A percentile compares a stretch with the other conserved stretches of the same genome.
phyloP scores from a whole-genome alignment of 2,797 vertebrate genomes.

The Arremon brunneinucha region DNA sequence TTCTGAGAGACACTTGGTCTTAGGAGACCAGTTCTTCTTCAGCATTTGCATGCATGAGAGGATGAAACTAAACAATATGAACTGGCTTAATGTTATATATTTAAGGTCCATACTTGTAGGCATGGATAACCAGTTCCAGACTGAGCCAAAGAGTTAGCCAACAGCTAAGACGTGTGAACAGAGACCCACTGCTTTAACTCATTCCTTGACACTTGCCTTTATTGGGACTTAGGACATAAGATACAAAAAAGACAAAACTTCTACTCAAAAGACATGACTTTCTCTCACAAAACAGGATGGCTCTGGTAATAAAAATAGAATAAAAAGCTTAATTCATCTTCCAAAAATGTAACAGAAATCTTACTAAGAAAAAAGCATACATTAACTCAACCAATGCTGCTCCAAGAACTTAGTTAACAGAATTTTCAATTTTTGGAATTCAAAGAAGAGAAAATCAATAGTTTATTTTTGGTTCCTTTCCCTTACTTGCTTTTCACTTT shows the following conservation, averaged over 20 bases:
- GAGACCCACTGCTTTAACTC: not conserved
- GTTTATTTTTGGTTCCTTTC: not conserved
- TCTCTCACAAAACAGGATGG: not conserved
- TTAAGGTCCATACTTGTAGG: not conserved
- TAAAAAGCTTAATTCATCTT: not conserved
- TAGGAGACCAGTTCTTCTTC: not conserved
- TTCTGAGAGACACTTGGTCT: not conserved
- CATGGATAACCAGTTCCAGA: not conserved
- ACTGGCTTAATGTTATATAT: not conserved
- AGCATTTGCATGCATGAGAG: not conserved
- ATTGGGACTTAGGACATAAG: not conserved
- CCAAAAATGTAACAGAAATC: not conserved
- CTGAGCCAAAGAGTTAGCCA: not conserved
- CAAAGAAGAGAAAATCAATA: not conserved
- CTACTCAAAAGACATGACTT: not conserved
- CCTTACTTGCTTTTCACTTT: rapidly evolving
- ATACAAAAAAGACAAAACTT: not conserved
- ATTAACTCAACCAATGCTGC: not conserved
- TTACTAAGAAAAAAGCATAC: not conserved
- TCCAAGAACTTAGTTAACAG: not conserved
- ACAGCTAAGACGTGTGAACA: not conserved
- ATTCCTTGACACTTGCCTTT: not conserved
- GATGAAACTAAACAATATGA: not conserved
- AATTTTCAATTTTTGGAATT: not conserved
- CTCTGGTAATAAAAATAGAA: not conserved